Conservation (phyloP, 2,113 vertebrate species). For the Ploceus nigricollis region DNA sequence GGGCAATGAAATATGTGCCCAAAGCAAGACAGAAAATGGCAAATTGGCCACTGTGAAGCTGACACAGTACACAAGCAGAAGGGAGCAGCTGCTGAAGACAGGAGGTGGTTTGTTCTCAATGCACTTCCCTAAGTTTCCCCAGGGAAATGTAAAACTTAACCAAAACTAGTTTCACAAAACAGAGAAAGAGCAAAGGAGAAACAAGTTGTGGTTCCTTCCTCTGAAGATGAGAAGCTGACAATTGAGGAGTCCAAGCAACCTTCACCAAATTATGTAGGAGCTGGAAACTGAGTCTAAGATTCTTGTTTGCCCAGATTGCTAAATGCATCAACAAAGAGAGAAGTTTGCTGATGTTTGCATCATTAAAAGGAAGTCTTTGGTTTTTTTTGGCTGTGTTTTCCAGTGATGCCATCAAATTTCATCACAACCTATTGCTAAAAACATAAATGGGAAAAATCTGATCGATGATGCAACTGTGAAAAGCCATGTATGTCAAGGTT, state of each 20-base stretch:
- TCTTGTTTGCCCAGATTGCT: background rate
- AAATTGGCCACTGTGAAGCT: background rate
- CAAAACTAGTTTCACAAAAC: background rate
- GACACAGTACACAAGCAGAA: background rate
- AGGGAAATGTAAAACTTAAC: background rate
- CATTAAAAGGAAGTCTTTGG: background rate
- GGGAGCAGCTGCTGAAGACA: background rate
- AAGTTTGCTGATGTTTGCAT: background rate
- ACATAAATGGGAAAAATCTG: background rate
- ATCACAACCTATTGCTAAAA: background rate
- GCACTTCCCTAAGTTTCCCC: background rate
- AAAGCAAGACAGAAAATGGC: background rate
- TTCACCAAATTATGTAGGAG: background rate
- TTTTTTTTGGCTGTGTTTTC: background rate
- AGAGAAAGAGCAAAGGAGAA: background rate
- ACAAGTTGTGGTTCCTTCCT: background rate
- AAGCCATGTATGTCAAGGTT: background rate
- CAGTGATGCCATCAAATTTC: background rate
- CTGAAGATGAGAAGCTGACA: background rate
- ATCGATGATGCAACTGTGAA: background rate
- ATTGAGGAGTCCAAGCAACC: background rate
- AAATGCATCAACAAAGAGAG: background rate
- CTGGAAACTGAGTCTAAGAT: background rate
- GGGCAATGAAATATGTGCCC: background rate
- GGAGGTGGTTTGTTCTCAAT: background rate